Conservation (phyloP, 2,113 vertebrate species). For the Perca flavescens region DNA sequence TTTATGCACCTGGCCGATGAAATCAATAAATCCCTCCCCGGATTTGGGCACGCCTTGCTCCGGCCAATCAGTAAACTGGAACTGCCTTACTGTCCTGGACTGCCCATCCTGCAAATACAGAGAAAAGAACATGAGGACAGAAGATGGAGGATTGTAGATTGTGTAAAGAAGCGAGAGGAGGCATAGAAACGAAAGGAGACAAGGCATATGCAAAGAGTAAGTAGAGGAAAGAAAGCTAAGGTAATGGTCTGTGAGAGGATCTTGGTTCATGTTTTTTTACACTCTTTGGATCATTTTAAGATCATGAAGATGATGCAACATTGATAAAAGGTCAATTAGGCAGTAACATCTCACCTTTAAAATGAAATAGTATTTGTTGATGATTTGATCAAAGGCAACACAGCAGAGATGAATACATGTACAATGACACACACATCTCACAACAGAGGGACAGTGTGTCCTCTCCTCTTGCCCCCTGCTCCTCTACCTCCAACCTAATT, state of each 20-base stretch:
- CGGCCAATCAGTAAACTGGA: slow-evolving; percentile 99
- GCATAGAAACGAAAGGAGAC: background rate
- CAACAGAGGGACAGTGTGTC: slow-evolving; percentile 23
- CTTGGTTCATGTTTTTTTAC: background rate
- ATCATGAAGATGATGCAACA: slow-evolving; percentile 6
- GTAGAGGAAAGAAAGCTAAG: background rate
- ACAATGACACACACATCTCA: slow-evolving; percentile 2
- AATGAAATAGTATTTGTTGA: background rate
- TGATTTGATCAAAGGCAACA: background rate
- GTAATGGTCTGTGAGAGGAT: background rate
- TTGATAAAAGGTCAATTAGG: background rate
- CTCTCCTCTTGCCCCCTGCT: background rate
- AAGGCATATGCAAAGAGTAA: background rate
- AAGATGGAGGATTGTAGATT: background rate
- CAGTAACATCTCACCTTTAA: background rate
- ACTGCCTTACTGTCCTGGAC: slow-evolving; percentile 96
- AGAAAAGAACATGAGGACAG: background rate
- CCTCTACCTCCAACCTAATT: slow-evolving; percentile 21
- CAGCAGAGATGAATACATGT: background rate
- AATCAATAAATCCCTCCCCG: slow-evolving; percentile 97
- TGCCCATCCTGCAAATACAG: slow-evolving; percentile 90
- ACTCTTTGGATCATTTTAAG: background rate
- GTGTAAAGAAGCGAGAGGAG: background rate
- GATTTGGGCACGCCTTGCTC: slow-evolving; percentile 98
- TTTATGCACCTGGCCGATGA: slow-evolving; percentile 98